Conservation (phyloP, 2,888 invertebrate species). For the Villa cingulata region DNA sequence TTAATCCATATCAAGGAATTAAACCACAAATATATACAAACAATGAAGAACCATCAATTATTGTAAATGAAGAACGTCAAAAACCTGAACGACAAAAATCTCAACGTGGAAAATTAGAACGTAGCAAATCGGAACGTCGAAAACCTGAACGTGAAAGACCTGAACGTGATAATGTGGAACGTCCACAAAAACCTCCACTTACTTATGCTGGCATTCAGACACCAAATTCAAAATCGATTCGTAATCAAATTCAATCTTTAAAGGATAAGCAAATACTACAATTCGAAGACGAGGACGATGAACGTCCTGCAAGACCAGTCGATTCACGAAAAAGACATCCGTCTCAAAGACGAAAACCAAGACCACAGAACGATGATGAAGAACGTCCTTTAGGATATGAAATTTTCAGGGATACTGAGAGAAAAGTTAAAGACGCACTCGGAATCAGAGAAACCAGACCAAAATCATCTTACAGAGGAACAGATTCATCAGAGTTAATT, state of each 20-base stretch:
- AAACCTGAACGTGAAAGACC: too few species aligned
- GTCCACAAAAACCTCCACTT: conserved; percentile 3
- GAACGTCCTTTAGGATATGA: conserved; percentile 5
- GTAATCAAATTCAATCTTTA: conserved; percentile 33
- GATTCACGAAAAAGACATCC: background rate
- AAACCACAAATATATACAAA: too few species aligned
- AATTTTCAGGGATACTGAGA: conserved; percentile 2
- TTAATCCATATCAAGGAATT: too few species aligned
- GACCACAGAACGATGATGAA: background rate
- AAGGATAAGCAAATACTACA: conserved; percentile 37
- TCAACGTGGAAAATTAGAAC: too few species aligned
- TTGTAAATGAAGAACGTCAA: background rate
- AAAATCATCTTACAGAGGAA: background rate
- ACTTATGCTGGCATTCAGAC: conserved; percentile 8
- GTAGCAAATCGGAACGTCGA: conserved; percentile 15
- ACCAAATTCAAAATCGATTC: conserved; percentile 5
- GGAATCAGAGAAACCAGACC: conserved; percentile 29
- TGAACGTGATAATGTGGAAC: conserved; percentile 7
- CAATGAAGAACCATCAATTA: background rate
- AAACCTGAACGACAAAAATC: conserved; percentile 14
- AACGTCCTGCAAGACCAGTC: conserved; percentile 36
- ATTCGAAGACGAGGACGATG: conserved; percentile 38
- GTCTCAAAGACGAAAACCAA: background rate
- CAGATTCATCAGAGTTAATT: background rate
- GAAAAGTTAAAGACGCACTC: conserved; percentile 2